Percentiles rank a stretch among this genome's conserved stretches.
Evolutionary conservation across 2,888 invertebrate genomes (phyloP).

Genomic region (Sarcophaga subvicina): DNA sequence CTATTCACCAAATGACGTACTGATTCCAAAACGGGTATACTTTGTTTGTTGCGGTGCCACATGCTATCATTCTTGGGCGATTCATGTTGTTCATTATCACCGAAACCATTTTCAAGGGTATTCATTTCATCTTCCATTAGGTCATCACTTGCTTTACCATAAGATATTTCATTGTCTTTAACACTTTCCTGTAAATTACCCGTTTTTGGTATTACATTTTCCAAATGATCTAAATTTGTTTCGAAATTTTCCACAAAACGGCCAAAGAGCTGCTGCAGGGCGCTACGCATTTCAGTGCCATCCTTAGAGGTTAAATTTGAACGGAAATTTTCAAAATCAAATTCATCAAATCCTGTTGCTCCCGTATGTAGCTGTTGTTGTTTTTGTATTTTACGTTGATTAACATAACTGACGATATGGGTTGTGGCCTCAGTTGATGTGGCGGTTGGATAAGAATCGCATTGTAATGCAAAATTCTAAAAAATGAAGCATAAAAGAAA

Average conservation of each 20-base stretch:
- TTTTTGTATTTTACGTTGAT: conserved; percentile 67
- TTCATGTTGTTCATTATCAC: conserved; percentile 74
- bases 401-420: conserved; percentile 76
- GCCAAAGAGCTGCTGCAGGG: conserved; percentile 72
- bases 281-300: conserved; percentile 70
- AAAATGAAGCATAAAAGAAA: conserved; percentile 11
- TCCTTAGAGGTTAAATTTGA: conserved; percentile 46
- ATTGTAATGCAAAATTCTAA: conserved; percentile 42
- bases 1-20: conserved; percentile 78
- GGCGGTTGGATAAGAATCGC: conserved; percentile 53
- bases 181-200: conserved; percentile 1
- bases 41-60: conserved; percentile 76
- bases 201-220: conserved; percentile 27
- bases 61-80: conserved; percentile 68
- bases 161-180: conserved; percentile 34
- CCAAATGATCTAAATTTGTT: conserved; percentile 69
- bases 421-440: conserved; percentile 66
- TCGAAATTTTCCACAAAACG: conserved; percentile 73
- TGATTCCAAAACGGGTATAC: conserved; percentile 78
- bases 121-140: conserved; percentile 70
- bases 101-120: conserved; percentile 73
- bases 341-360: conserved; percentile 71
- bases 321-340: conserved; percentile 74
- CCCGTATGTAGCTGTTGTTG: conserved; percentile 12
- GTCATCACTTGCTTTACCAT: conserved; percentile 73